Percentiles rank a stretch among this genome's conserved stretches.
These are phyloP conservation scores for Myopa tessellatipennis DNA, from an alignment of 2,888 invertebrate genomes.

Conservation along the genomic window DNA sequence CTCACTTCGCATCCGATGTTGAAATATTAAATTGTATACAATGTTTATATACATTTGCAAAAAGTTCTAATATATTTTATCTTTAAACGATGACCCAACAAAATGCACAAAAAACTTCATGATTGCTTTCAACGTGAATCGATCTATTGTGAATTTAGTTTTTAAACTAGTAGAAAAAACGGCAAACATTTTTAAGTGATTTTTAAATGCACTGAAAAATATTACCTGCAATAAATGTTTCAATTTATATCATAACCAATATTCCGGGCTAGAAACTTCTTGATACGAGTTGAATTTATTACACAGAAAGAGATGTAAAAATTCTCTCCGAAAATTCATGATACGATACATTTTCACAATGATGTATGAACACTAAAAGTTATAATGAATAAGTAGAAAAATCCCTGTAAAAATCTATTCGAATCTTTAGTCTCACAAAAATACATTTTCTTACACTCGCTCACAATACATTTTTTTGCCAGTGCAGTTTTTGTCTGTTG, in stretches of 20 bases:
- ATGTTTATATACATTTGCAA: background rate
- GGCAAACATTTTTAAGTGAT: background rate
- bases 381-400: too few species aligned
- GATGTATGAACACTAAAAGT: too few species aligned
- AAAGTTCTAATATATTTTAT: background rate
- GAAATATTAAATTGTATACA: background rate
- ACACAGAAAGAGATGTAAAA: too few species aligned
- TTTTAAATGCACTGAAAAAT: background rate
- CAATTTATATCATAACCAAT: too few species aligned
- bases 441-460: background rate
- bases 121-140: background rate
- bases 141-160: conserved; percentile 14
- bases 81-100: background rate
- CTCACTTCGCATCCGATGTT: too few species aligned
- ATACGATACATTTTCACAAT: too few species aligned
- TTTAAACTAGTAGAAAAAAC: background rate
- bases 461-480: background rate
- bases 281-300: too few species aligned
- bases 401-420: too few species aligned
- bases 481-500: background rate
- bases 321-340: too few species aligned
- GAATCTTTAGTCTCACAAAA: background rate
- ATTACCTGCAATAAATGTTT: background rate
- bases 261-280: too few species aligned
- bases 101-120: background rate